These are phyloP conservation scores for Tryphoninae sp. DNA, from an alignment of 2,888 invertebrate genomes.

Conservation along the genomic window DNA sequence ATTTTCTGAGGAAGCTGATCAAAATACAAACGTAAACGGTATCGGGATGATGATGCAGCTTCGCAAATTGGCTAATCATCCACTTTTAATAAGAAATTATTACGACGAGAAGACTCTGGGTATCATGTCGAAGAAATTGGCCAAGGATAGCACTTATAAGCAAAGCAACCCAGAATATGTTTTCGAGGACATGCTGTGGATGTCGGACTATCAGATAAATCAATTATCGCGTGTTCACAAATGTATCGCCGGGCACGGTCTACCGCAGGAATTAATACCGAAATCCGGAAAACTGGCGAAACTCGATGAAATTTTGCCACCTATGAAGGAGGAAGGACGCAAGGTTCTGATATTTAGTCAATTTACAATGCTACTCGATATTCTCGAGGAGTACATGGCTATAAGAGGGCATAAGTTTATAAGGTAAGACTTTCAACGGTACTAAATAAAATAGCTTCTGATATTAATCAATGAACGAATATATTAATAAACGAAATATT, in stretches of 20 bases:
- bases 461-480: background rate
- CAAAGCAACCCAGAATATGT: slow-evolving; percentile 90
- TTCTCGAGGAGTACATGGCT: slow-evolving; percentile 93
- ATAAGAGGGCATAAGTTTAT: slow-evolving; percentile 88
- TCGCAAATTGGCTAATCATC: slow-evolving; percentile 97
- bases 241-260: slow-evolving; percentile 85
- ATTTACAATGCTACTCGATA: slow-evolving; percentile 97
- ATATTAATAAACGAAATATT: background rate
- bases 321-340: slow-evolving; percentile 88
- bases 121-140: slow-evolving; percentile 87
- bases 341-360: slow-evolving; percentile 97
- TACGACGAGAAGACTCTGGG: slow-evolving; percentile 85
- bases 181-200: slow-evolving; percentile 92
- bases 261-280: slow-evolving; percentile 88
- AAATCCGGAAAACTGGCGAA: slow-evolving; percentile 94
- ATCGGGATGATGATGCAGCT: slow-evolving; percentile 93
- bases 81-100: slow-evolving; percentile 90
- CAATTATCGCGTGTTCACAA: slow-evolving; percentile 87
- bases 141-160: slow-evolving; percentile 87
- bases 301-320: slow-evolving; percentile 90
- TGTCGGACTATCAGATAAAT: slow-evolving; percentile 96
- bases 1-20: slow-evolving; percentile 76
- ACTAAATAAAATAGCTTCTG: slow-evolving; percentile 2
- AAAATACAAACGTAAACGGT: slow-evolving; percentile 74
- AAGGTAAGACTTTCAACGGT: slow-evolving; percentile 68